Evolutionary conservation across 2,113 vertebrate species (phyloP).

Genomic region (Pionites leucogaster): DNA sequence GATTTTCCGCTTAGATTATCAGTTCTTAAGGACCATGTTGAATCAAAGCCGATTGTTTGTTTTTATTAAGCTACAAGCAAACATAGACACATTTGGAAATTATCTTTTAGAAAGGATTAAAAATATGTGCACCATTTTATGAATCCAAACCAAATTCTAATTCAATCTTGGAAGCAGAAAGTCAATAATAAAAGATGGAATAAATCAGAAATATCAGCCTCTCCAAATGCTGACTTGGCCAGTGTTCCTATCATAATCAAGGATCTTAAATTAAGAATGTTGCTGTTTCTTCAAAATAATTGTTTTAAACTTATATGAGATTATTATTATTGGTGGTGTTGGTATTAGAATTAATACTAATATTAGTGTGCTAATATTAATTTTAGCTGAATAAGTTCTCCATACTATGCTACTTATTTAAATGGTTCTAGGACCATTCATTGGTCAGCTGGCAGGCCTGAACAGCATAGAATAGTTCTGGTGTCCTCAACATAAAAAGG

Average conservation of each 20-base stretch:
- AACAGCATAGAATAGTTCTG: background rate
- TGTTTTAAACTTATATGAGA: background rate
- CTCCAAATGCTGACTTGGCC: background rate
- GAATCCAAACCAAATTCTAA: background rate
- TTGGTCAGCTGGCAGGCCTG: background rate
- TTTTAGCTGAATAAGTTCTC: background rate
- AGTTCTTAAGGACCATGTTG: background rate
- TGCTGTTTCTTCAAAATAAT: background rate
- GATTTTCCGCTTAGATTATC: background rate
- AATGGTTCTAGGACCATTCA: background rate
- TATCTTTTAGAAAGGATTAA: background rate
- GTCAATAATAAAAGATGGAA: background rate
- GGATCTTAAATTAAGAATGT: background rate
- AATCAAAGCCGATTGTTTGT: background rate
- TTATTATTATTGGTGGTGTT: background rate
- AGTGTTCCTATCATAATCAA: background rate
- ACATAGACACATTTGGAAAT: background rate
- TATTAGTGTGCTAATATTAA: background rate
- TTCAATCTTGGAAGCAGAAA: background rate
- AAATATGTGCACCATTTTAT: background rate
- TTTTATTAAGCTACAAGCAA: background rate
- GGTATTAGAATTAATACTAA: background rate
- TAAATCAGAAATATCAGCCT: background rate
- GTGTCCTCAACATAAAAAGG: too few relatives aligned
- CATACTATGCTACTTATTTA: background rate